Conservation (phyloP, 2,797 vertebrate species). For the Etheostoma perlongum region DNA sequence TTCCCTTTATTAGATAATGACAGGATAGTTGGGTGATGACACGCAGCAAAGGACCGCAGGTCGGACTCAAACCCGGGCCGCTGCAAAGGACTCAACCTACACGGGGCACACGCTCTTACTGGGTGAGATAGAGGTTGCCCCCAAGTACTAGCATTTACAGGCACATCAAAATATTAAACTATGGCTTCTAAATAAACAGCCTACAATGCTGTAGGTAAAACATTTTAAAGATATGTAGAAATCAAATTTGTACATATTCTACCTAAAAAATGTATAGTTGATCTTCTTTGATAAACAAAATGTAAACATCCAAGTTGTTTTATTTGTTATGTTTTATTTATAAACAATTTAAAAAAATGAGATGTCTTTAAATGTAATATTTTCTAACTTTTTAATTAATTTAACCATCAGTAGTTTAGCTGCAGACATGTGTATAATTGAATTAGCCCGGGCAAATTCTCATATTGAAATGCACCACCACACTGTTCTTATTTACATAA, state of each 20-base stretch:
- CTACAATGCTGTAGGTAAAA: not conserved
- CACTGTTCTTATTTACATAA: conserved; percentile 56
- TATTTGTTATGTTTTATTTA: not conserved
- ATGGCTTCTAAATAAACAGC: not conserved
- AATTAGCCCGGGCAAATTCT: conserved; percentile 46
- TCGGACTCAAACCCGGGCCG: too few species aligned
- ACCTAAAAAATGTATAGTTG: not conserved
- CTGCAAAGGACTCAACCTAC: too few species aligned
- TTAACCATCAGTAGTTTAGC: not conserved
- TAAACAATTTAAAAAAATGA: not conserved
- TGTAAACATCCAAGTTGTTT: not conserved
- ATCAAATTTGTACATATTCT: not conserved
- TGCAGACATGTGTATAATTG: conserved; percentile 42
- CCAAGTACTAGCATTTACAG: not conserved
- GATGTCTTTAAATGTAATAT: not conserved
- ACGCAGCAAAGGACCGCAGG: too few species aligned
- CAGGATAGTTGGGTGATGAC: too few species aligned
- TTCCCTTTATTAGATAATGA: too few species aligned
- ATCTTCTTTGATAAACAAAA: not conserved
- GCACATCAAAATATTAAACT: not conserved
- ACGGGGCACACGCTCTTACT: too few species aligned
- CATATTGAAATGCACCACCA: conserved; percentile 58
- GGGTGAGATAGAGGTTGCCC: too few species aligned
- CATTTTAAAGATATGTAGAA: not conserved
- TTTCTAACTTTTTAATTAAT: conserved; percentile 20